Evolutionary conservation across 2,113 vertebrate genomes (phyloP).

Genomic region (Cryptomyrus ogoouensis): DNA sequence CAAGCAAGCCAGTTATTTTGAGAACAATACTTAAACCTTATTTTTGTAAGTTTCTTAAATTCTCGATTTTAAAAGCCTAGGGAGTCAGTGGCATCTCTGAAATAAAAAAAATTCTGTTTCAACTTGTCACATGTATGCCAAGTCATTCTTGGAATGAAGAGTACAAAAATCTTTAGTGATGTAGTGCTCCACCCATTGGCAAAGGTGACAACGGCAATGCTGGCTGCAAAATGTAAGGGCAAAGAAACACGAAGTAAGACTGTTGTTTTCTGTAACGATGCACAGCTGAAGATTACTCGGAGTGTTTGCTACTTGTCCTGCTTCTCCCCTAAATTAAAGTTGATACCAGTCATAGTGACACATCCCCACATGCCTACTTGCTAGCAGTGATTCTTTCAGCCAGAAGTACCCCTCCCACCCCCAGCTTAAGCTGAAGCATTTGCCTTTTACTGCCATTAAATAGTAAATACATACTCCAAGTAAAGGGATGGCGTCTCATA

Average conservation of each 20-base stretch:
- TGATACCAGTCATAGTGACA: conserved; percentile 32
- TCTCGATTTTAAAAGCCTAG: neutral
- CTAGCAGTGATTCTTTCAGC: conserved; percentile 32
- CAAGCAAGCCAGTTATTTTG: neutral
- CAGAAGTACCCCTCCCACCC: neutral
- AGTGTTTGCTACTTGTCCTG: neutral
- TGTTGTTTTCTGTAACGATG: neutral
- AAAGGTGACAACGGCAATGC: neutral
- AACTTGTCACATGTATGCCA: neutral
- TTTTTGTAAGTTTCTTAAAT: neutral
- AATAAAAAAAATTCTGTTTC: neutral
- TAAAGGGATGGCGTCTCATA: conserved; percentile 24
- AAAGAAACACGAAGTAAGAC: neutral
- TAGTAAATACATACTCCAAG: neutral
- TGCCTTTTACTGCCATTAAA: neutral
- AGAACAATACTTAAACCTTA: neutral
- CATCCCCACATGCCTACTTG: conserved; percentile 27
- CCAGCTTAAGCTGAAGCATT: neutral
- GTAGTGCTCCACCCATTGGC: neutral
- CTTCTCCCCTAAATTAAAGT: conserved; percentile 33
- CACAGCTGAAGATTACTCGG: neutral
- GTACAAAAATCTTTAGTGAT: neutral
- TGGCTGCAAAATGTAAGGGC: neutral
- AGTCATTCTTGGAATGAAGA: neutral
- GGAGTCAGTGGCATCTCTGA: neutral